These are phyloP conservation scores for Allobates femoralis DNA, from an alignment of 2,797 vertebrate species.

Conservation along the genomic window DNA sequence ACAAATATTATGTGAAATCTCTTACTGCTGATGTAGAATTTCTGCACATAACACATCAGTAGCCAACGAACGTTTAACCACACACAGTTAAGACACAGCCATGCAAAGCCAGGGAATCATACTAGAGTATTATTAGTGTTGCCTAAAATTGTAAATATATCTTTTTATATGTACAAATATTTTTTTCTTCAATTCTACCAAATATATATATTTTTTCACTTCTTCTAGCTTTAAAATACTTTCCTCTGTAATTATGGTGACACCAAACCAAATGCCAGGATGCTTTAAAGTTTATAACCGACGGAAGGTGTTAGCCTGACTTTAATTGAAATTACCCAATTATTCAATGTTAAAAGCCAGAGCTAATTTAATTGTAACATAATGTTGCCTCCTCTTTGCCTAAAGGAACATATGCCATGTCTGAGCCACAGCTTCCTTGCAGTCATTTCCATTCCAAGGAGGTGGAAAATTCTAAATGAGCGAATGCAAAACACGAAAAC, in stretches of 20 bases:
- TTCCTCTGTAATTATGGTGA: not conserved
- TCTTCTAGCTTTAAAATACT: too few species aligned
- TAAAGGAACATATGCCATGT: conserved; percentile 37
- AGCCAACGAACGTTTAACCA: too few species aligned
- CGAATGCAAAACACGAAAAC: not conserved
- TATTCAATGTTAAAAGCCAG: conserved; percentile 30
- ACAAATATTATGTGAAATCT: too few species aligned
- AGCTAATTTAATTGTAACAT: conserved; percentile 35
- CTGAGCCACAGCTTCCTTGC: conserved; percentile 17
- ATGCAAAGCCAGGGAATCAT: too few species aligned
- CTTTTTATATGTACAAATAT: not conserved
- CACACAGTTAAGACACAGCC: too few species aligned
- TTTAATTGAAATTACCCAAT: conserved; percentile 36
- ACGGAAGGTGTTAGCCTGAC: conserved; percentile 27
- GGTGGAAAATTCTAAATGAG: conserved; percentile 25
- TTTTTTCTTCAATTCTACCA: too few species aligned
- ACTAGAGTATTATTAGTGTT: too few species aligned
- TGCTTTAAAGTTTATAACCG: conserved; percentile 10
- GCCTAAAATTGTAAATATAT: too few species aligned
- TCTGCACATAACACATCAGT: too few species aligned
- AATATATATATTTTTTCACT: not conserved
- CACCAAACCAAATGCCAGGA: not conserved
- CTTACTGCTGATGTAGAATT: too few species aligned
- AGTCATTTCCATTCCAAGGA: conserved; percentile 35
- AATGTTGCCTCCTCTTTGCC: conserved; percentile 18